Evolutionary conservation across 2,113 vertebrate species (phyloP).

Genomic region (Neolamprologus longior): DNA sequence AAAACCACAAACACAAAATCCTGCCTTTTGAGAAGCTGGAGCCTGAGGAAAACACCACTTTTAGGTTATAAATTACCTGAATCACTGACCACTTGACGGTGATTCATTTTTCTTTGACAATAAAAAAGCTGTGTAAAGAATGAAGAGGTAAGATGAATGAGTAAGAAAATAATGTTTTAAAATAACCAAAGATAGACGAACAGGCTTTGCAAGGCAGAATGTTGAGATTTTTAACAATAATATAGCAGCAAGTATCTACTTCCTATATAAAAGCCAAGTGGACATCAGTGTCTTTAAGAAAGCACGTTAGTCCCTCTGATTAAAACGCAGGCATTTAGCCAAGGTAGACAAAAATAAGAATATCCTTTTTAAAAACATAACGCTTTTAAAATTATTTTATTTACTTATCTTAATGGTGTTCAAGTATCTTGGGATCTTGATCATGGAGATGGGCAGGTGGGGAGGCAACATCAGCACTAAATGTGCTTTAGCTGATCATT

Average conservation of each 20-base stretch:
- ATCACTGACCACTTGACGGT: not conserved
- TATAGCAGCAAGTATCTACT: not conserved
- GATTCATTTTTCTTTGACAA: not conserved
- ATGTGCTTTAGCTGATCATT: not conserved
- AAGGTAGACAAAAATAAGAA: not conserved
- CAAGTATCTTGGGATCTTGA: not conserved
- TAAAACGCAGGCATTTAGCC: not conserved
- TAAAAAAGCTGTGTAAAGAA: not conserved
- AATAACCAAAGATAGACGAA: not conserved
- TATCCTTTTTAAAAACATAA: not conserved
- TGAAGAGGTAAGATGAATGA: not conserved
- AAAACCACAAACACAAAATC: not conserved
- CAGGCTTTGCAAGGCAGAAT: not conserved
- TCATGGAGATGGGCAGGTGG: not conserved
- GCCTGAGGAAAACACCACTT: not conserved
- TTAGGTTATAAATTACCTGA: not conserved
- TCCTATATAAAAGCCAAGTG: not conserved
- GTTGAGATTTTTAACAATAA: not conserved
- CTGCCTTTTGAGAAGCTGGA: not conserved
- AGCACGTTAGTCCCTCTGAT: not conserved
- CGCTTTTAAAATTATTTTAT: not conserved
- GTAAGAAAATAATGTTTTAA: not conserved
- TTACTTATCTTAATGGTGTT: not conserved
- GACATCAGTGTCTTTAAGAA: not conserved
- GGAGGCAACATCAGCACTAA: not conserved